Base-by-base conservation (phyloP, 2,113 vertebrate genomes). In the Myotis davidii region DNA sequence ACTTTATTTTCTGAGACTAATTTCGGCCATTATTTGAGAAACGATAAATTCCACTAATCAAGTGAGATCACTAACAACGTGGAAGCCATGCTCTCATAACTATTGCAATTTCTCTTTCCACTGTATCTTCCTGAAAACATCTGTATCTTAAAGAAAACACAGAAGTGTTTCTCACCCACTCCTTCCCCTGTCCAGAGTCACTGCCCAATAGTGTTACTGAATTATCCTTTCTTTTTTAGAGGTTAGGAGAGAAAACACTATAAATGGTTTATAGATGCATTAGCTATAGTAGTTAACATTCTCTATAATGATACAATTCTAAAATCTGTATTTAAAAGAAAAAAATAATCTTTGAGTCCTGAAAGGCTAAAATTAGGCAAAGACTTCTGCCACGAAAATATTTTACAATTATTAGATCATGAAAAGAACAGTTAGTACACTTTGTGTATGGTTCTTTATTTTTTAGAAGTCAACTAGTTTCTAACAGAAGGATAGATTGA, bases 1-100 rank as follows among this genome's bases (percentile, higher is more conserved):
- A 64, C 18, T 97, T 48, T 2, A 2, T 12, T 4, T 94, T 79
- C 89, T 42, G 56, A 81, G 45, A 23, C n/a, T 88, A 18, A 42
- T 92, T 81, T 89, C 67, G 78, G 45, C 45, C 73, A 23, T 25
- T 16, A 37, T 74, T 95, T 78, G 87, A 70, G 91, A 96, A 95
- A 87, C 14, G 48, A 0, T 17, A 37, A 32, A 61, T 76, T 54
- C 48, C 45, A 39, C 21, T 32, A 32, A 50, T 61, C 2, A 27
- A 27, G 34, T 34, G 56, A 39, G 39, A 2, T 37, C 45, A 50
- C 34, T 27, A n/a, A 74, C 34, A 8, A 34, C 6, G n/a, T 37
- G 42, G 79, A n/a, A 72, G 23, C 39, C 29, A 23, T 11, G 27
- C 37, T 59, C 6, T 65, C 32, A 8, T 18, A 27, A 32, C 7